Evolutionary conservation across 2,888 invertebrate genomes (phyloP).

Genomic region (Drosophila siamana): DNA sequence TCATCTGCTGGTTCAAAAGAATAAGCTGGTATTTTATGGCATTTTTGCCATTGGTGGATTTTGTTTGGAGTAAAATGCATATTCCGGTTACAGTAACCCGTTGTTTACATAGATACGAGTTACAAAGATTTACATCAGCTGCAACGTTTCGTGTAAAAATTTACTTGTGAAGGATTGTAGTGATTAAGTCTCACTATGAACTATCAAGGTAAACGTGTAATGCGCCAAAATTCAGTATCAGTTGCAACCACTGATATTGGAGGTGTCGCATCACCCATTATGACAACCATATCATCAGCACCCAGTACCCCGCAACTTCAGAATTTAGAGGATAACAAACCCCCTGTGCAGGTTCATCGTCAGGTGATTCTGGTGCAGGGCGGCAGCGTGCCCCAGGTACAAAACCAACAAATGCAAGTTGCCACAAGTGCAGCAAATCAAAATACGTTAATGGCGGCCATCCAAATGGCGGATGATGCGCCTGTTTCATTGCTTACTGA

Average conservation of each 20-base stretch:
- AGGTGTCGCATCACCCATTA: conserved; percentile 47
- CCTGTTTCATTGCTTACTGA: conserved; percentile 86
- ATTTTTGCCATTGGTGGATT: background rate
- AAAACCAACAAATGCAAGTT: conserved; percentile 43
- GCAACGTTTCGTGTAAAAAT: background rate
- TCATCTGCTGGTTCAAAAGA: background rate
- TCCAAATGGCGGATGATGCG: conserved; percentile 68
- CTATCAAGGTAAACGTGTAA: conserved; percentile 73
- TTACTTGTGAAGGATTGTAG: background rate
- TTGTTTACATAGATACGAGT: background rate
- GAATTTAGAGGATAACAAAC: conserved; percentile 52
- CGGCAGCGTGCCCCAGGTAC: conserved; percentile 48
- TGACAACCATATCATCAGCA: conserved; percentile 56
- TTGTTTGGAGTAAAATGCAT: background rate
- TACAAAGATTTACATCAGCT: too few relatives aligned
- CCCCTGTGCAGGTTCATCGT: conserved; percentile 64
- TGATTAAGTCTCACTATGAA: conserved; percentile 55
- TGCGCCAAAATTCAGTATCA: conserved; percentile 76
- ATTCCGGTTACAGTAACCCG: background rate
- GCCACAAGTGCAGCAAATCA: conserved; percentile 20
- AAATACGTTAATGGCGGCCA: conserved; percentile 37
- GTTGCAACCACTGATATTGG: conserved; percentile 49
- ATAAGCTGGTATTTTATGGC: background rate
- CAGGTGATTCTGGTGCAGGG: conserved; percentile 67
- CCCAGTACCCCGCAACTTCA: conserved; percentile 62